Base-by-base conservation (phyloP, 1,140 invertebrate genomes). In the Magallana angulata region DNA sequence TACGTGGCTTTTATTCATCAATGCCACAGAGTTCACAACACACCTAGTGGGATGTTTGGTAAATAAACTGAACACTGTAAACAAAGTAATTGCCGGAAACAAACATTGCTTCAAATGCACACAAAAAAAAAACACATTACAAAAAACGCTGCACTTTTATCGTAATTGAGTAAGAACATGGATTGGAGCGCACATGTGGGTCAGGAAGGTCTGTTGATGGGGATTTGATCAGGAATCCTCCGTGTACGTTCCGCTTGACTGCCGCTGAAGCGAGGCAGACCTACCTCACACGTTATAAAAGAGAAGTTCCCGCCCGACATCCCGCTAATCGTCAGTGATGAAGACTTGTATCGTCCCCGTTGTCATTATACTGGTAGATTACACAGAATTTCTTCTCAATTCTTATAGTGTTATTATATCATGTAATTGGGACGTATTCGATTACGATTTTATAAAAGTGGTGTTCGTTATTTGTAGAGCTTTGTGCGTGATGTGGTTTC, bases 161-260 rank as follows among this genome's bases (percentile, higher is more conserved):
- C 68, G 36, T 76, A 76, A 48, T 76, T 36, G 24, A 76, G 68
- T 76, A 76, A 76, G 36, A 76, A 76, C 68, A 76, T 76, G 68
- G 11, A 76, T 76, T 30, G 24, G 24, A 30, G 68, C 68, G 68
- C 68, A 76, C 68, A 76, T 76, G 68, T 30, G 68, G 68, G 68
- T 76, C 68, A 30, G 68, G 68, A 76, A 76, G 68, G 68, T 76
- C 68, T 76, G 68, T 76, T 76, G 30, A 76, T 76, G 68, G 68
- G 24, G 24, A 24, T 76, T 76, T 76, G 68, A 76, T 76, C 68
- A 76, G 68, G 36, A 76, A 76, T 76, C 24, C 68, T 30, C 68
- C 30, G 18, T 76, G 68, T 76, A 30, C 68, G 68, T 76, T 76
- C 68, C 68, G 68, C 68, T 11, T 30, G 24, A 30, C 24, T 36